Evolutionary conservation across 2,797 vertebrate species (phyloP), one percentile per base, ranked within the genome.

Genomic region (Chelonia mydas): DNA sequence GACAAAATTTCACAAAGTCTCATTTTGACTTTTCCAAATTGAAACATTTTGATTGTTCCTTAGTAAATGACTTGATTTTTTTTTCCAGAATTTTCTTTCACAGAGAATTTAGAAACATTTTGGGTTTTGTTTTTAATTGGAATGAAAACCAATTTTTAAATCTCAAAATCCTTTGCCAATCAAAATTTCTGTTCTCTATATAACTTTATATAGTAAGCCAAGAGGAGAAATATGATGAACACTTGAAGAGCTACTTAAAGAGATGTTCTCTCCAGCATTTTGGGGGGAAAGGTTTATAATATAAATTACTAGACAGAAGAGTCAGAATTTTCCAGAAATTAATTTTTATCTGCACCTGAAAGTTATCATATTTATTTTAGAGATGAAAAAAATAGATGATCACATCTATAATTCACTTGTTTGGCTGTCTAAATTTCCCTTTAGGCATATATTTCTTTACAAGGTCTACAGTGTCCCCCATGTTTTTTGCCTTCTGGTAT

Each of bases 361-460:
- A 96, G 9, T 94, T 90, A 84, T 4, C 8, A 2, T 96, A 91
- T 91, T 96, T 95, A 93, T 94, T 94, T 93, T 95, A 85, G 54
- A 55, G 53, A 92, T 82, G n/a, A 81, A 93, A 91, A 91, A 91
- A 33, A 1, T 61, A 0, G 45, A 27, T 83, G 54, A 74, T 92
- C 57, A 90, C 86, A 91, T 96, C 47, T 50, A 94, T 94, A 96
- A 96, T 90, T 91, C 72, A 92, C 85, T 96, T 85, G 65, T 87
- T 94, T 96, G 96, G 94, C 90, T 97, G 85, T 53, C 33, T 93
- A 0, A 86, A 92, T 96, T 95, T 94, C 83, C 23, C 6, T 85
- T 90, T 81, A 93, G 84, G 89, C 28, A 86, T 87, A 57, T 91
- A 86, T 95, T 97, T 96, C 96, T 95, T 97, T 95, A 89, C 65